Evolutionary conservation across 2,113 vertebrate genomes (phyloP).

Genomic region (Indicator indicator): DNA sequence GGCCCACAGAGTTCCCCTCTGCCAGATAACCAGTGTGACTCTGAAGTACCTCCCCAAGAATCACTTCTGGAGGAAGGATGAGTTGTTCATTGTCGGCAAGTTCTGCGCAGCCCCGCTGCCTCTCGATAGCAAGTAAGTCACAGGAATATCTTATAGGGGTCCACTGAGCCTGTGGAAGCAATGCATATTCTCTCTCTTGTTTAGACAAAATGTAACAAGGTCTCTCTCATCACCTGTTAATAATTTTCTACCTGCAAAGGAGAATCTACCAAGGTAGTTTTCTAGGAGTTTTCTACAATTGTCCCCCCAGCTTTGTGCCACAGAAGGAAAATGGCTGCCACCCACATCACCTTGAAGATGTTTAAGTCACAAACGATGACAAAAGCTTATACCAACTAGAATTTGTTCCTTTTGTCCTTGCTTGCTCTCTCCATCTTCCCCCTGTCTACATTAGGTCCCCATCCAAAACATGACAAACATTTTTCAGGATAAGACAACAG

Average conservation of each 20-base stretch:
- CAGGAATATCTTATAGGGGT: neutral
- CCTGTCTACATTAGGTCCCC: neutral
- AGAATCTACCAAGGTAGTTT: neutral
- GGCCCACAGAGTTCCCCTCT: conserved; percentile 60
- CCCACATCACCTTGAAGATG: neutral
- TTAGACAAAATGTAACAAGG: neutral
- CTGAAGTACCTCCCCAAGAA: conserved; percentile 58
- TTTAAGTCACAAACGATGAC: neutral
- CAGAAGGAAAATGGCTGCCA: neutral
- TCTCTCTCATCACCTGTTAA: neutral
- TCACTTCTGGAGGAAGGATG: conserved; percentile 59
- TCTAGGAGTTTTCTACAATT: neutral
- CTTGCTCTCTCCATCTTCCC: neutral
- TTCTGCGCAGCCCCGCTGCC: conserved; percentile 74
- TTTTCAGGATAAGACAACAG: neutral
- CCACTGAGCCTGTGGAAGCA: neutral
- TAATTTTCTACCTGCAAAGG: neutral
- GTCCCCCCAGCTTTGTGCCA: neutral
- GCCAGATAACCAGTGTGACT: conserved; percentile 57
- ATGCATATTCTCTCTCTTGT: neutral
- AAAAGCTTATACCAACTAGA: neutral
- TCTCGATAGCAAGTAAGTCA: conserved; percentile 67
- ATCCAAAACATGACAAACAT: neutral
- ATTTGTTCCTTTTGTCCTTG: neutral
- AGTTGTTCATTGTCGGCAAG: conserved; percentile 24